Base-by-base conservation (phyloP, 2,797 vertebrate genomes). In the Tragopan temminckii region DNA sequence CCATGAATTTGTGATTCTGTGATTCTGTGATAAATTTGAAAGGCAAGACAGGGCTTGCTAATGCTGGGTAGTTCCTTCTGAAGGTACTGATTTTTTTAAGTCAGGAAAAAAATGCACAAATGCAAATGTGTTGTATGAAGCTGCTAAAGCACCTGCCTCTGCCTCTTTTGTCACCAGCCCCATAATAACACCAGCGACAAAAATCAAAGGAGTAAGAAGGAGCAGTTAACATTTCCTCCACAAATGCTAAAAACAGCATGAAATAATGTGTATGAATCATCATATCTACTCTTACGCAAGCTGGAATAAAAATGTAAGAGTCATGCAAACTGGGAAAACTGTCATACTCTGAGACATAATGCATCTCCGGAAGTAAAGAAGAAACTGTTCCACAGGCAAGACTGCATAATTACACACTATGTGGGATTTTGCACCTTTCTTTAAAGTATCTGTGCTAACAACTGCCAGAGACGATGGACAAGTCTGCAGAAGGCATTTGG, bases 201-300 rank as follows among this genome's bases (percentile, higher is more conserved):
- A 82, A 93, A 57, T 72, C 12, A 52, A 85, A 85, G 35, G 31
- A 83, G 16, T 45, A 83, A 88, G 55, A 89, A 61, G 43, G 18
- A 94, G 21, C 31, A 88, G 67, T 64, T 88, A 93, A 5, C 29
- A 79, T 87, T 94, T 90, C 67, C 84, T 95, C 69, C 85, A 77
- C 31, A 82, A 68, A 80, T 87, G 40, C 62, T 90, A 95, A 94
- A 94, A 95, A 81, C 50, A 35, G 66, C 50, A 90, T 50, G 75
- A 94, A 95, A 91, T 81, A 33, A 68, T 25, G 9, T 69, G n/a
- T 14, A 59, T 96, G 93, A 96, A 92, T 95, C 93, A 95, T 55
- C 62, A 58, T 25, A 36, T 82, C 83, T 87, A 77, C 71, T 75
- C 58, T 90, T 93, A 80, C 0, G 77, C 76, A 92, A 95, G 35